Evolutionary conservation across 2,888 invertebrate genomes (phyloP).

Genomic region (Sphaerophoria rueppellii): DNA sequence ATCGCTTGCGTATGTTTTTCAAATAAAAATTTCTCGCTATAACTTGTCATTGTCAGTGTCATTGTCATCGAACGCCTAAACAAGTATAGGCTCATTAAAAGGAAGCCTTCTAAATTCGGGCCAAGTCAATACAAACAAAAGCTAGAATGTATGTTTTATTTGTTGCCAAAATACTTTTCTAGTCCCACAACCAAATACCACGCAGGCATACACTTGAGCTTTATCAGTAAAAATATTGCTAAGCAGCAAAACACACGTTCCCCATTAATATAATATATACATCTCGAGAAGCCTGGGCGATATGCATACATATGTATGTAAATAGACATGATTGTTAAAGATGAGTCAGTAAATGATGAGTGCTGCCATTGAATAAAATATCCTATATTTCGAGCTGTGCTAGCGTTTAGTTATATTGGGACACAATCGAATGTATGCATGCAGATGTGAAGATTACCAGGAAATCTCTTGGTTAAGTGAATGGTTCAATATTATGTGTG

Average conservation of each 20-base stretch:
- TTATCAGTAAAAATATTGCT: constrained; percentile 7
- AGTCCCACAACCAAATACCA: background rate
- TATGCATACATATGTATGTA: background rate
- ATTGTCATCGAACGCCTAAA: constrained; percentile 19
- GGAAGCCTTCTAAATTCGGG: constrained; percentile 25
- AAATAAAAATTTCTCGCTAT: constrained; percentile 3
- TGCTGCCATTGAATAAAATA: constrained; percentile 20
- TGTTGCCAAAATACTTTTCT: constrained; percentile 6
- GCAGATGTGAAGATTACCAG: constrained; percentile 7
- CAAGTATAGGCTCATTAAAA: background rate
- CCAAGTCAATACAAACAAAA: background rate
- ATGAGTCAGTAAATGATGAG: background rate
- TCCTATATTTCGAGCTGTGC: background rate
- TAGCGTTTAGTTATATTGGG: constrained; percentile 22
- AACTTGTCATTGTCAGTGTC: constrained; percentile 2
- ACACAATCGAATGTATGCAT: constrained; percentile 33
- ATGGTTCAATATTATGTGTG: background rate
- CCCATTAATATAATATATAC: background rate
- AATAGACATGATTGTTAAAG: no score
- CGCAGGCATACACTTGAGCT: background rate
- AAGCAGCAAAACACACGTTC: constrained; percentile 11
- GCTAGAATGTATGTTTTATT: constrained; percentile 17
- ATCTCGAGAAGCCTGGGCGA: constrained; percentile 11
- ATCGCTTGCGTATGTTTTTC: background rate
- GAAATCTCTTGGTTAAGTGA: constrained; percentile 1